phyloP scores from a whole-genome alignment of 2,888 invertebrate genomes.

The Melangyna quadrimaculata region DNA sequence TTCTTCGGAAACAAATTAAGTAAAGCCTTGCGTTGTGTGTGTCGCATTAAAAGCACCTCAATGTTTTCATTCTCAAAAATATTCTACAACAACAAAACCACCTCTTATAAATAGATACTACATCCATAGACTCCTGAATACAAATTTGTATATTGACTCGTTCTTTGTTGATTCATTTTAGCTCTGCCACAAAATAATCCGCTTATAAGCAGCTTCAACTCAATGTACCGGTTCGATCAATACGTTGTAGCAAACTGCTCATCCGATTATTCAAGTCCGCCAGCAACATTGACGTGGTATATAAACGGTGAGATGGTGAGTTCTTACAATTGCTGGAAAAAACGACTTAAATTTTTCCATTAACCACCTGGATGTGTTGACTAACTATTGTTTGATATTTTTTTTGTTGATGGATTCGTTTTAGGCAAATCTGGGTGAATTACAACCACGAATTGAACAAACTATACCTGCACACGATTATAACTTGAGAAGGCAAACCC shows the following conservation, averaged over 20 bases:
- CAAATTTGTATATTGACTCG: background rate
- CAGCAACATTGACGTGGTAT: conserved; percentile 77
- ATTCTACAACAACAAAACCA: background rate
- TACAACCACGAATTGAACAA: conserved; percentile 77
- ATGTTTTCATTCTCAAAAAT: background rate
- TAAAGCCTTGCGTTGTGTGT: conserved; percentile 18
- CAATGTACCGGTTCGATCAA: conserved; percentile 77
- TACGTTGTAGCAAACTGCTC: conserved; percentile 79
- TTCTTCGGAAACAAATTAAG: conserved; percentile 11
- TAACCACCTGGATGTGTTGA: background rate
- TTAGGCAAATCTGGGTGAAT: conserved; percentile 75
- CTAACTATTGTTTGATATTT: background rate
- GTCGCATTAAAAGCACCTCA: conserved; percentile 12
- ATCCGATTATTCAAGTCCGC: conserved; percentile 78
- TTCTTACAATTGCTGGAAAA: background rate
- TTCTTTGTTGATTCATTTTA: conserved; percentile 64
- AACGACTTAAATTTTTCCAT: background rate
- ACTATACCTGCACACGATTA: conserved; percentile 78
- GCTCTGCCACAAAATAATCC: conserved; percentile 79
- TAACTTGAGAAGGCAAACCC: conserved; percentile 76
- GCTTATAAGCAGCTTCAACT: conserved; percentile 77
- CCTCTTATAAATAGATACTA: background rate
- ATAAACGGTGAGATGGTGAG: conserved; percentile 78
- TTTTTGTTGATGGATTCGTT: background rate
- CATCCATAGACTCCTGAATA: background rate